Evolutionary conservation across 2,113 vertebrate genomes (phyloP).

Genomic region (cattle (Bos taurus)): DNA sequence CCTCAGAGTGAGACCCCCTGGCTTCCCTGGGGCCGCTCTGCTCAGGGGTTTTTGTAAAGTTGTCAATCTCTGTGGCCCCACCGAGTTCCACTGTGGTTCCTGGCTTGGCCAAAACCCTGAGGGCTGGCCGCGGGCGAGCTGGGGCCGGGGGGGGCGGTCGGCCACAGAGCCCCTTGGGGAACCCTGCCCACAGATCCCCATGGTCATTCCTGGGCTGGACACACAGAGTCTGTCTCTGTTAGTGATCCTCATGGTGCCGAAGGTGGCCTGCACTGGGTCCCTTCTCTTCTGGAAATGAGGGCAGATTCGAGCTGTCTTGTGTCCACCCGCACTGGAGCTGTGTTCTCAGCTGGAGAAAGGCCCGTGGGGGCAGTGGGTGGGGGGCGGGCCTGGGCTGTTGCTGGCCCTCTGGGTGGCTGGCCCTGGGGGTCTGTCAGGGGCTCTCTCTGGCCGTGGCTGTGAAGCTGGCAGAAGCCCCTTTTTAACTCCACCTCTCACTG

Average conservation of each 20-base stretch:
- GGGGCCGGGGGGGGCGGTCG: accelerated
- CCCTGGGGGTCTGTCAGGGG: background rate
- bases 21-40: accelerated
- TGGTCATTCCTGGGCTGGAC: accelerated
- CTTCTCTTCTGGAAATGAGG: background rate
- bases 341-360: background rate
- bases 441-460: background rate
- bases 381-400: accelerated
- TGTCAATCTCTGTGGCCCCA: background rate
- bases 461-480: accelerated
- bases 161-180: background rate
- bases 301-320: background rate
- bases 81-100: background rate
- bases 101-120: background rate
- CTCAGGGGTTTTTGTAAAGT: background rate
- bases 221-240: accelerated
- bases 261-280: background rate
- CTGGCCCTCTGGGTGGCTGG: too few relatives aligned
- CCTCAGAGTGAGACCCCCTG: accelerated
- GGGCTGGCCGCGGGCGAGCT: accelerated
- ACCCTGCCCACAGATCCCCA: background rate
- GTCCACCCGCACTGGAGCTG: too few relatives aligned
- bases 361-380: accelerated
- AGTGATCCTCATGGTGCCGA: accelerated
- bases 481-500: accelerated